Base-by-base conservation (phyloP, 1,140 invertebrate genomes). In the Trinorchestia longiramus region DNA sequence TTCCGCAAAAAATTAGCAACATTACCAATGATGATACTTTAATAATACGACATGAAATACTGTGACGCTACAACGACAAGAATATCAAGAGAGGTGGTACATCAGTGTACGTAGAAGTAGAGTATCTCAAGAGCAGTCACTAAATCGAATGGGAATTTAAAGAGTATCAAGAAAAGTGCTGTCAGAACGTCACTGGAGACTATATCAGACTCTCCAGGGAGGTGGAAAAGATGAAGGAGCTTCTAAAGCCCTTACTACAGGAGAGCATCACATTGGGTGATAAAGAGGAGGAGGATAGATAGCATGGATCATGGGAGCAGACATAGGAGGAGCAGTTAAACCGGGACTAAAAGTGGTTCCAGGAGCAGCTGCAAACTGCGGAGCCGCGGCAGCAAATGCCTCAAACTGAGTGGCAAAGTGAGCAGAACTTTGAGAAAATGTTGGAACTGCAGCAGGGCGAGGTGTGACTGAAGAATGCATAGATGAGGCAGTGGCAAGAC, bases 401-500 rank as follows among this genome's bases (percentile, higher is more conserved):
- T 44, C 43, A n/a, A 94, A 45, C 43, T 94, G 92, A 40, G 92
- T 43, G 92, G 92, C 43, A 47, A 94, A 94, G 92, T 43, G 43
- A 43, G 92, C 44, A 0, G 92, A 94, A 47, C 92, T 94, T 40
- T 94, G 94, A 62, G 94, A 42, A n/a, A 95, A 42, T 41, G 41
- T 92, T 87, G 95, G n/a, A 40, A 95, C 28, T n/a, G 88, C 44
- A 43, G 57, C n/a, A 43, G 57, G 94, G 41, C 87, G 95, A 43
- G 91, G 88, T 43, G 91, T 95, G 57, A 42, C 53, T 57, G 45
- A 95, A 96, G 95, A 94, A 36, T 94, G 92, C 8, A 94, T n/a
- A 36, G 95, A 91, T 94, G 94, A 43, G 88, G 62, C 88, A 96
- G 97, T 97, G 97, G 96, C 97, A 97, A 96, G 96, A 97, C 96